A percentile compares a stretch with the other conserved stretches of the same genome.
These are phyloP conservation scores for mouse (Mus musculus) DNA, from an alignment of 2,113 vertebrate genomes.

Conservation along the genomic window GRCm39 chr12:93596001-93596500, in stretches of 20 bases:
- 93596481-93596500: not conserved
- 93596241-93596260: constrained; percentile 39
- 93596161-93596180: too few relatives aligned
- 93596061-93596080: not conserved
- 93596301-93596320: not conserved
- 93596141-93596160: not conserved
- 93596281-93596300: not conserved
- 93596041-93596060: not conserved
- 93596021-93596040: not conserved
- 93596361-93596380: not conserved
- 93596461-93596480: not conserved
- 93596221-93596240: constrained; percentile 45
- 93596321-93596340: not conserved
- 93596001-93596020: not conserved
- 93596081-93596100: not conserved
- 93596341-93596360: not conserved
- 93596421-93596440: not conserved
- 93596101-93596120: not conserved
- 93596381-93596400: not conserved
- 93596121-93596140: not conserved
- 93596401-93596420: not conserved
- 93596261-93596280: not conserved
- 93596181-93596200: not conserved
- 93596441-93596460: not conserved
- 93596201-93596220: not conserved